Evolutionary conservation across 1,140 invertebrate species (phyloP), one percentile per base, ranked within the genome.

Genomic region (Rhopalosiphum padi): DNA sequence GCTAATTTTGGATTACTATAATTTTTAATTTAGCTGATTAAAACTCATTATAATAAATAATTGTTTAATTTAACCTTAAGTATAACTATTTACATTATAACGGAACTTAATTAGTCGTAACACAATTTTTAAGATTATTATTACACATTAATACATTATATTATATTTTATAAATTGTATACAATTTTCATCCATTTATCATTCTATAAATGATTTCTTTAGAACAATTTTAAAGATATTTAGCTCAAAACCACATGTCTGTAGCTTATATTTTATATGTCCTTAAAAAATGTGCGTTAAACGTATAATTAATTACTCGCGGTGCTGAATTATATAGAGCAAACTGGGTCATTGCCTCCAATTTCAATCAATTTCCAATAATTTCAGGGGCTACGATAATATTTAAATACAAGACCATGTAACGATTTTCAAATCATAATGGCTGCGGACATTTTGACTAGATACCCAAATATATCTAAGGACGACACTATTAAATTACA

Each of bases 281-380:
- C 60, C 60, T 77, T 77, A 77, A 77, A n/a, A 77, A 77, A 30
- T 77, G 15, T 30, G 30, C 1, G 60, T 77, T 77, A 77, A 35
- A 77, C 60, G n/a, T 77, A 77, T 77, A 77, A 77, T 77, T 77
- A n/a, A 77, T 77, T 77, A 77, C 60, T 77, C 60, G 5, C 60
- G 5, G 30, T 77, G n/a, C 5, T n/a, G 60, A 77, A 77, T 77
- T n/a, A 77, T n/a, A 77, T 77, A 68, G 60, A 68, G 30, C 30
- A 77, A 77, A 77, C 60, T 77, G 60, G 60, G 60, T 77, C 60
- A 77, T 77, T 77, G 60, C n/a, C 60, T 77, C 60, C 60, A 77
- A 68, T 77, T 77, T 77, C n/a, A 77, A 77, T 18, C 60, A 77
- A 77, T 77, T 77, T 77, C 60, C 60, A 77, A 77, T 77, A 77